A percentile compares a stretch with the other conserved stretches of the same genome.
phyloP scores from a whole-genome alignment of 2,797 vertebrate genomes.

The Microtus californicus region DNA sequence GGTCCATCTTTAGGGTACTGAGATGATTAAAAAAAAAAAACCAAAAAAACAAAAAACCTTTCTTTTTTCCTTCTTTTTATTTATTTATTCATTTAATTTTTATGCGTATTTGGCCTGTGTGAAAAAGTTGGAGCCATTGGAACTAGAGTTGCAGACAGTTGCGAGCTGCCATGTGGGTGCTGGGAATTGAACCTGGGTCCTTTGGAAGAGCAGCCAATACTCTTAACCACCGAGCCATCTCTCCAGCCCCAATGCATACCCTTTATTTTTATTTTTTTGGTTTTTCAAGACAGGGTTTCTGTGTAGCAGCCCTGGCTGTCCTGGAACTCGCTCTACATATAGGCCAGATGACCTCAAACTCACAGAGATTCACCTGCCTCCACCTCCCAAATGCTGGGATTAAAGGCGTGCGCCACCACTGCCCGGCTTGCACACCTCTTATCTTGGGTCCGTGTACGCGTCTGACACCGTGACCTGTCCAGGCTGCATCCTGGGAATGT shows the following conservation, averaged over 20 bases:
- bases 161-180: neutral
- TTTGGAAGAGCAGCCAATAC: neutral
- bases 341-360: neutral
- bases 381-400: neutral
- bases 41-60: too few relatives aligned
- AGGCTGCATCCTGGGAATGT: neutral
- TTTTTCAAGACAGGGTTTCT: neutral
- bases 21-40: too few relatives aligned
- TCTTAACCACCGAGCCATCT: neutral
- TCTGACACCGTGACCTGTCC: neutral
- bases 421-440: neutral
- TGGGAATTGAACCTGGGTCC: neutral
- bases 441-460: accelerated
- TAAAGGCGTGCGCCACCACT: neutral
- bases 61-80: neutral
- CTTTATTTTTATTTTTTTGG: neutral
- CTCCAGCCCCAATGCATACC: neutral
- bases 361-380: neutral
- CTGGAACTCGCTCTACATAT: neutral
- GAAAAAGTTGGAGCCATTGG: neutral
- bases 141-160: neutral
- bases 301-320: neutral
- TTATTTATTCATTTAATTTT: neutral
- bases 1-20: accelerated
- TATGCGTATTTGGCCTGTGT: neutral